Conservation (phyloP, 2,888 invertebrate species). For the Lycophotia porphyrea region DNA sequence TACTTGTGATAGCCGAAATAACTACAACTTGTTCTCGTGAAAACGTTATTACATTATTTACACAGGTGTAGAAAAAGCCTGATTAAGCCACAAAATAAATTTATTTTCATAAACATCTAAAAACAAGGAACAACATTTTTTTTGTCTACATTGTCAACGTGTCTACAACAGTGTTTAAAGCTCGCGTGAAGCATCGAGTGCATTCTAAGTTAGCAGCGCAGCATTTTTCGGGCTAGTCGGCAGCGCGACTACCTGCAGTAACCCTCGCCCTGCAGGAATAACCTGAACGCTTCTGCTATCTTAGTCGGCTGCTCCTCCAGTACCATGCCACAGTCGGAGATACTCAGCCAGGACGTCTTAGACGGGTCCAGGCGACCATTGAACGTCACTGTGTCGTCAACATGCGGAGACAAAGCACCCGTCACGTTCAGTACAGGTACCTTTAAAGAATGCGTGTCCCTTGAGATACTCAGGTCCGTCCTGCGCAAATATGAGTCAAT, state of each 20-base stretch:
- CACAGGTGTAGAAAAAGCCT: constrained; percentile 68
- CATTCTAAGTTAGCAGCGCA: constrained; percentile 83
- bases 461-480: constrained; percentile 96
- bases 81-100: constrained; percentile 86
- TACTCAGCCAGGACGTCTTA: constrained; percentile 99
- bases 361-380: constrained; percentile 98
- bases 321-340: constrained; percentile 99
- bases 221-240: constrained; percentile 70
- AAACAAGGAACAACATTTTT: constrained; percentile 86
- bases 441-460: constrained; percentile 91
- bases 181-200: constrained; percentile 89
- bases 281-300: constrained; percentile 98
- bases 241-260: constrained; percentile 93
- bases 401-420: constrained; percentile 97
- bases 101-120: constrained; percentile 87
- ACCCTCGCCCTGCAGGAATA: constrained; percentile 99
- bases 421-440: constrained; percentile 98
- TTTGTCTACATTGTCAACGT: constrained; percentile 84
- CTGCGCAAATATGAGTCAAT: constrained; percentile 98
- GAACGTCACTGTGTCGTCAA: constrained; percentile 98
- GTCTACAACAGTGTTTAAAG: constrained; percentile 88
- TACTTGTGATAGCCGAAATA: background rate
- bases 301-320: constrained; percentile 99
- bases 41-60: constrained; percentile 35
- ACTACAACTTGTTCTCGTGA: constrained; percentile 3